Conservation (phyloP, 1,140 invertebrate species). For the Ctenoplectra terminalis region DNA sequence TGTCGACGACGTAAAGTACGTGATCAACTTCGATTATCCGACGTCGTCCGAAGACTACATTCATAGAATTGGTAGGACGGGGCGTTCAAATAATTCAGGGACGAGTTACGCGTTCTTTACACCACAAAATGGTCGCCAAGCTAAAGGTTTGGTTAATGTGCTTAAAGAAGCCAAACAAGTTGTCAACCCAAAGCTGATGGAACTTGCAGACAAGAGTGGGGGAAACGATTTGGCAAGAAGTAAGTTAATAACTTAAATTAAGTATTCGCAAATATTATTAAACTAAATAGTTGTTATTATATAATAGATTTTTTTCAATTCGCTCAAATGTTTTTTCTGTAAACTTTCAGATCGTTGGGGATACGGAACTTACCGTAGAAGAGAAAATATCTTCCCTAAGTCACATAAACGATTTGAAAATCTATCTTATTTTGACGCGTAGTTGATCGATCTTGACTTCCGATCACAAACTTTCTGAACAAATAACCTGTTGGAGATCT, state of each 20-base stretch:
- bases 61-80: constrained; percentile 99
- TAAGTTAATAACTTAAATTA: constrained; percentile 78
- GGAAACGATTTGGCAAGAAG: too few relatives aligned
- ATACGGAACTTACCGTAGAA: constrained; percentile 69
- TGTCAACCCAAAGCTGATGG: constrained; percentile 85
- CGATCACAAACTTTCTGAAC: constrained; percentile 32
- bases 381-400: constrained; percentile 75
- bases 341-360: constrained; percentile 76
- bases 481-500: constrained; percentile 36
- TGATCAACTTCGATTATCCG: constrained; percentile 99
- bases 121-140: constrained; percentile 93
- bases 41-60: constrained; percentile 99
- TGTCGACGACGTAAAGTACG: constrained; percentile 99
- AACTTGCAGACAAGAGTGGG: constrained; percentile 80
- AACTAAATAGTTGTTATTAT: background rate
- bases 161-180: constrained; percentile 97
- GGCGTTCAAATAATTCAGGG: constrained; percentile 94
- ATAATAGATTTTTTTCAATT: background rate
- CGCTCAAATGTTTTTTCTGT: constrained; percentile 18
- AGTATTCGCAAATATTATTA: constrained; percentile 51
- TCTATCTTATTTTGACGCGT: constrained; percentile 56
- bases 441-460: constrained; percentile 27
- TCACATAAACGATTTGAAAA: constrained; percentile 76
- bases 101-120: constrained; percentile 99
- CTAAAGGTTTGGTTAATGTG: constrained; percentile 95